Evolutionary conservation across 2,888 invertebrate species (phyloP), one percentile per base, ranked within the genome.

Genomic region (Allacma fusca): DNA sequence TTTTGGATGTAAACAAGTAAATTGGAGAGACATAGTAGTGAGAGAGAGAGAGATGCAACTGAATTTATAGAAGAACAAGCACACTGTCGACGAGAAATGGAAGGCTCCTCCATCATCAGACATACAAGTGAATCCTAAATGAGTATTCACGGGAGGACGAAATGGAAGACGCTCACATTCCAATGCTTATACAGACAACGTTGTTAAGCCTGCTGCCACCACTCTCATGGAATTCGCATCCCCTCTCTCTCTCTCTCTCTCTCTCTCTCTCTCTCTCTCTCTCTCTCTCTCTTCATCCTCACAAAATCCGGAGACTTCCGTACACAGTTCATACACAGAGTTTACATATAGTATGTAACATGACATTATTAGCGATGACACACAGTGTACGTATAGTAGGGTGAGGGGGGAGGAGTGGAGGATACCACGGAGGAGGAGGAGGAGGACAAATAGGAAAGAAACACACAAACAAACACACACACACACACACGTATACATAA

Each of bases 71-170:
- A 9, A 34, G 9, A 34, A 34, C 34, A 34, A 7, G 34, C 34
- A 62, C 23, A 24, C 23, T 50, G 50, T 50, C 19, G 62, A 62
- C 7, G 12, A 24, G 24, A 24, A 62, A 62, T 1, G 23, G 24
- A 24, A 26, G n/a, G 62, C 23, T 23, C 23, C 24, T 23, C 24
- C 62, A 62, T 62, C 62, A 62, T 62, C 62, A 62, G 16, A 23
- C 62, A 50, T 50, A 62, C 24, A 62, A 62, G 62, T 62, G 62
- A 62, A 62, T 23, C 26, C 62, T 62, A 62, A 62, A 62, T 62
- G 62, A 62, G 62, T 62, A 62, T 62, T 62, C 62, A 62, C 57
- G 21, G 62, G 62, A 62, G 62, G 62, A 62, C 23, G 24, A 62
- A 26, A 26, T 24, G 24, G 62, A 62, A 26, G 62, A 62, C 1